A percentile compares a stretch with the other conserved stretches of the same genome.
Conservation (phyloP, 2,888 invertebrate species). For the Parochlus steinenii region DNA sequence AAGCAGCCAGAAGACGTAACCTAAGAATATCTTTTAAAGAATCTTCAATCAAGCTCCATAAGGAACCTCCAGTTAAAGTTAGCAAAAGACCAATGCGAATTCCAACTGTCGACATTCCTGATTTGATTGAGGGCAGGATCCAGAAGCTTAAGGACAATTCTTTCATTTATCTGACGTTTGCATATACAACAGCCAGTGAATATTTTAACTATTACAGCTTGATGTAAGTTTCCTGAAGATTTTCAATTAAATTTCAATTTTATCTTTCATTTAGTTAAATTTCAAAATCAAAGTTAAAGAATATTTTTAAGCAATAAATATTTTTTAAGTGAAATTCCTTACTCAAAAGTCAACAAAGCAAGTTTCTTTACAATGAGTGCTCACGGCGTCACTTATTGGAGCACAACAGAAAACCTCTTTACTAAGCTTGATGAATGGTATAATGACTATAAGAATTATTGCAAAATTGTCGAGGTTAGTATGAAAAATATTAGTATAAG, state of each 20-base stretch:
- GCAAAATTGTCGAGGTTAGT: conserved; percentile 51
- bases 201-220: conserved; percentile 60
- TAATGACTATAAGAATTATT: conserved; percentile 63
- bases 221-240: conserved; percentile 33
- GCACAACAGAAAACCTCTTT: conserved; percentile 54
- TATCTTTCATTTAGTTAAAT: neutral
- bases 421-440: conserved; percentile 67
- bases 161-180: conserved; percentile 63
- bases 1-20: too few species aligned
- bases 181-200: conserved; percentile 52
- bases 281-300: neutral
- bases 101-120: conserved; percentile 29
- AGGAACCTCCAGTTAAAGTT: too few species aligned
- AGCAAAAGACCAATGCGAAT: too few species aligned
- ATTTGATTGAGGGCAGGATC: conserved; percentile 34
- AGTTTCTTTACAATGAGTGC: conserved; percentile 69
- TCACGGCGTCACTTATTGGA: conserved; percentile 66
- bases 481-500: conserved; percentile 4
- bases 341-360: conserved; percentile 46
- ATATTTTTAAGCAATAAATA: conserved; percentile 2
- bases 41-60: too few species aligned
- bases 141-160: conserved; percentile 37
- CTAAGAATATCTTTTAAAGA: too few species aligned
- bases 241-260: conserved; percentile 3
- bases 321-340: conserved; percentile 51